Percentiles rank a stretch among this genome's conserved stretches.
These are phyloP conservation scores for Sanderia malayensis DNA, from an alignment of 30 jellyfish, hydroid and myxozoan species.

Conservation along the genomic window DNA sequence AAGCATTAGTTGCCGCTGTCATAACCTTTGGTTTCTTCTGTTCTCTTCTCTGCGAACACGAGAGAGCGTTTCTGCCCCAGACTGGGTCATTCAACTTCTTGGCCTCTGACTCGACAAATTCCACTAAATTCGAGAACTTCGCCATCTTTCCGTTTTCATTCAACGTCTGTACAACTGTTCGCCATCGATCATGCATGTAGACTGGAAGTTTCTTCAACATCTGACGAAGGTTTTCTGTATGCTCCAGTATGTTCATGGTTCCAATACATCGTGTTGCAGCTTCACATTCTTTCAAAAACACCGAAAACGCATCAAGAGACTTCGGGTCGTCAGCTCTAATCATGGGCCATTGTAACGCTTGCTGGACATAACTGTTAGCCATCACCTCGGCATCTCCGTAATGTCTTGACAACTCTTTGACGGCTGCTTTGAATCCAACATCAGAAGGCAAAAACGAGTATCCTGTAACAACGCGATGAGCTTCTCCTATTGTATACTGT, in stretches of 20 bases:
- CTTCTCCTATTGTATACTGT: constrained; percentile 53
- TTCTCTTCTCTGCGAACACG: constrained; percentile 16
- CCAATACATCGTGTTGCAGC: constrained; percentile 29
- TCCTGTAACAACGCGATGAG: constrained; percentile 39
- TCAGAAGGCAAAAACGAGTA: neutral
- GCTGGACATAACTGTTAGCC: constrained; percentile 18
- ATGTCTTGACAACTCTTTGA: constrained; percentile 22
- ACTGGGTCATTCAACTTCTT: constrained; percentile 54
- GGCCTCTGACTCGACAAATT: constrained; percentile 51
- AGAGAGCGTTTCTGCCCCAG: constrained; percentile 53
- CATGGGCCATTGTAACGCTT: constrained; percentile 37
- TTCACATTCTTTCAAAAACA: constrained; percentile 33
- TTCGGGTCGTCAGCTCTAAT: constrained; percentile 32
- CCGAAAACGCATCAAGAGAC: constrained; percentile 40
- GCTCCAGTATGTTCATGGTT: neutral
- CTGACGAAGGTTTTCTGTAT: neutral
- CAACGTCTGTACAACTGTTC: constrained; percentile 32
- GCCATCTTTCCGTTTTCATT: constrained; percentile 25
- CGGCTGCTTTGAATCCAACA: neutral
- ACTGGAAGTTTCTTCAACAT: neutral
- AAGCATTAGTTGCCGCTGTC: constrained; percentile 32
- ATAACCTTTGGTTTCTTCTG: constrained; percentile 8
- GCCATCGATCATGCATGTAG: constrained; percentile 7
- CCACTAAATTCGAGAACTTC: constrained; percentile 39
- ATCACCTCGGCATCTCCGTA: constrained; percentile 2